Base-by-base conservation (phyloP, 1,140 invertebrate genomes). In the Zaprionus nigranus region DNA sequence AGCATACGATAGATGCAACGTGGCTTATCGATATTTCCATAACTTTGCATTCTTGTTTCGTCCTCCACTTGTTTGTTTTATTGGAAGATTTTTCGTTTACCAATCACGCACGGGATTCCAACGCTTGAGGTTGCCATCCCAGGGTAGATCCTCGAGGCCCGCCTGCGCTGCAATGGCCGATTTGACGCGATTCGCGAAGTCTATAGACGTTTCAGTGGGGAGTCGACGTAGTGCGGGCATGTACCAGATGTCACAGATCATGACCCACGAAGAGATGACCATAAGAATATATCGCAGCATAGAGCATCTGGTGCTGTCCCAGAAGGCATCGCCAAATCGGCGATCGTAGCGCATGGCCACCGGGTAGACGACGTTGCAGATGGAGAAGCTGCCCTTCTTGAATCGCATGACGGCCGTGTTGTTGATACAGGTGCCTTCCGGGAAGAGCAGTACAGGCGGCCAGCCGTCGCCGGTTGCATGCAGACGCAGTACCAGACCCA, bases 401-500 rank as follows among this genome's bases (percentile, higher is more conserved):
- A 87, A 87, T 51, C 83, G 84, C 84, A 87, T 75, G 0, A 87
- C 84, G n/a, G 84, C 84, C 22, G 84, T 87, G 51, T 87, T 87
- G 40, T 87, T 88, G 60, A 87, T 76, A 70, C 84, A 87, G 0
- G 84, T 87, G 24, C 78, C 84, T 67, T 87, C 84, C 28, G 84
- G 84, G 11, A 87, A 87, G 3, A 87, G 63, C 3, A 87, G 54
- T 0, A 87, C 72, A 1, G 84, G 84, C 2, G 84, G 84, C 0
- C 56, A 49, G 9, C 65, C 60, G 5, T 22, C 26, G 0, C 22
- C 15, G 1, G 24, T n/a, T 9, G 74, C 62, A 30, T 87, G 83
- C n/a, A 49, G n/a, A 1, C 80, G 70, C 4, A 87, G 24, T 0
- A 72, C 12, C 5, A 49, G 0, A 0, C 40, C 60, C 7, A 87